Conservation (phyloP, 2,888 invertebrate genomes). For the Labia minor region DNA sequence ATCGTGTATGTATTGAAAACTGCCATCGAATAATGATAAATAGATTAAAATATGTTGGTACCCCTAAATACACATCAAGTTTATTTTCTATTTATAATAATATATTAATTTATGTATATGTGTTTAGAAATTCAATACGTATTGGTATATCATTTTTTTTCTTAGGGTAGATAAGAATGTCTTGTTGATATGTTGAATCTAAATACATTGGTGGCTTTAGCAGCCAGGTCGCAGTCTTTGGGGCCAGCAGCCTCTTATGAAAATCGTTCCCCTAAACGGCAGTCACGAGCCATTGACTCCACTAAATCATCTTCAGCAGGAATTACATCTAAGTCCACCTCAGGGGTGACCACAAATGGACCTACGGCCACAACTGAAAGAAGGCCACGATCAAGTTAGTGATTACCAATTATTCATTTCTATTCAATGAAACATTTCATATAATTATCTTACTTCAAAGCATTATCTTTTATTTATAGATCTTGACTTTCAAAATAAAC, state of each 20-base stretch:
- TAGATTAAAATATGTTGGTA: no score
- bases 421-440: neutral
- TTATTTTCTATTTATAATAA: no score
- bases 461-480: slow-evolving; percentile 2
- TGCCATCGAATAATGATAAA: no score
- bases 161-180: no score
- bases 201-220: slow-evolving; percentile 26
- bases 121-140: no score
- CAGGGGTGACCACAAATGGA: neutral
- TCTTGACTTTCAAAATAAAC: neutral
- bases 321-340: neutral
- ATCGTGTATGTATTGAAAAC: no score
- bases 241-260: slow-evolving; percentile 51
- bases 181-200: neutral
- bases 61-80: no score
- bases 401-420: neutral
- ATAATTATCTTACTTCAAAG: neutral
- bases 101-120: no score
- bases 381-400: neutral
- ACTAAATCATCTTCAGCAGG: neutral
- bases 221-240: slow-evolving; percentile 58
- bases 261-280: slow-evolving; percentile 67
- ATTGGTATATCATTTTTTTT: no score
- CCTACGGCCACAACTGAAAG: neutral
- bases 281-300: slow-evolving; percentile 41